phyloP scores from a whole-genome alignment of 2,888 invertebrate genomes.

The Frankliniella fusca region DNA sequence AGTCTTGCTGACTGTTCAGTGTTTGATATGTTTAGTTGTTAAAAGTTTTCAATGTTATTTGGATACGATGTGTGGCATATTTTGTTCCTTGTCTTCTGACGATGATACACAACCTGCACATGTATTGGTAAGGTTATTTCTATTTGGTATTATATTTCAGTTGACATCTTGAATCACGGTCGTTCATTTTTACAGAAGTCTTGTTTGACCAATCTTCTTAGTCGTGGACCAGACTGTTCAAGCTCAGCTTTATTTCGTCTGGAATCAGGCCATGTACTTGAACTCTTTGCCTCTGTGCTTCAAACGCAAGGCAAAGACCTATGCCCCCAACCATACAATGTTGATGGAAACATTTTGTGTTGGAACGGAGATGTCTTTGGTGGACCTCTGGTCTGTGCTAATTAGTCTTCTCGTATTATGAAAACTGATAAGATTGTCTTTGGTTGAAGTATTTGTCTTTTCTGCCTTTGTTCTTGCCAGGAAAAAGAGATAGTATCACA shows the following conservation, averaged over 20 bases:
- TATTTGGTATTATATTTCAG: background rate
- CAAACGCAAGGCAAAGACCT: slow-evolving; percentile 75
- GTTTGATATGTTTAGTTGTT: too few relatives aligned
- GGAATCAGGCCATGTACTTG: background rate
- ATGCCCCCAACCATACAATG: slow-evolving; percentile 65
- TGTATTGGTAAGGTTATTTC: background rate
- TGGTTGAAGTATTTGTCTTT: background rate
- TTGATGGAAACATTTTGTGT: slow-evolving; percentile 61
- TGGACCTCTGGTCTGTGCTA: slow-evolving; percentile 47
- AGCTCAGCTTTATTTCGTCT: background rate
- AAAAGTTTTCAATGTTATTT: too few relatives aligned
- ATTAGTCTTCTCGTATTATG: background rate
- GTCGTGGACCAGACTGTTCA: background rate
- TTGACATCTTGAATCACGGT: background rate
- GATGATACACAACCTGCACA: background rate
- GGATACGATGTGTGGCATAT: background rate
- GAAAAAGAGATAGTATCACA: slow-evolving; percentile 29
- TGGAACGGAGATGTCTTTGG: slow-evolving; percentile 89
- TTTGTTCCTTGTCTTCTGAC: background rate
- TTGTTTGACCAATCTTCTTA: background rate
- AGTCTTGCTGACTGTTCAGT: too few relatives aligned
- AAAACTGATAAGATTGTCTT: background rate
- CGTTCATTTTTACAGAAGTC: background rate
- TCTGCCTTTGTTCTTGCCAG: background rate
- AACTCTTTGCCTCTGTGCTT: slow-evolving; percentile 57